Evolutionary conservation across 2,113 vertebrate genomes (phyloP).

Genomic region (Cottus gobio): DNA sequence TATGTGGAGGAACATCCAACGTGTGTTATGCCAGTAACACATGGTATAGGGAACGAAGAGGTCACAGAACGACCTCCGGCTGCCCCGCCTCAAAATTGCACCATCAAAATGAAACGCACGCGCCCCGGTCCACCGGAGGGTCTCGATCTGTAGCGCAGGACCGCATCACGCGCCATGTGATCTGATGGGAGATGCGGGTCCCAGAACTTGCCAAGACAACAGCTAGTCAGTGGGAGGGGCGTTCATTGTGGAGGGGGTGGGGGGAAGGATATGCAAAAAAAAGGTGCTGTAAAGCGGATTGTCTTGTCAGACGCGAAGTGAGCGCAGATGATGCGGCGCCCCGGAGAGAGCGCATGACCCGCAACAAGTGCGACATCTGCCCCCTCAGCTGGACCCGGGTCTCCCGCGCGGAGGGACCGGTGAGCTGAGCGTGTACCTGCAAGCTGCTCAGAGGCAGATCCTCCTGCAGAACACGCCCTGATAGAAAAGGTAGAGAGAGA

Average conservation of each 20-base stretch:
- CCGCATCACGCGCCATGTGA: neutral
- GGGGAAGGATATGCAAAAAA: neutral
- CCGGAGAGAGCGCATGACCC: neutral
- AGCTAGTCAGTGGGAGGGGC: conserved; percentile 35
- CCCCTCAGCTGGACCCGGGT: neutral
- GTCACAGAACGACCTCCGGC: no score
- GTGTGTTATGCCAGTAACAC: neutral
- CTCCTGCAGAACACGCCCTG: conserved; percentile 82
- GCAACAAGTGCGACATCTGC: neutral
- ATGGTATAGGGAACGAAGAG: neutral
- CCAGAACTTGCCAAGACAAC: neutral
- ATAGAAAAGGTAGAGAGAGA: conserved; percentile 63
- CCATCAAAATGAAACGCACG: neutral
- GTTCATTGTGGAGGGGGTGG: neutral
- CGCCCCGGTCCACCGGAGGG: neutral
- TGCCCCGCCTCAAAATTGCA: neutral
- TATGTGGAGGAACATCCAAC: neutral
- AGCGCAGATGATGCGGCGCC: neutral
- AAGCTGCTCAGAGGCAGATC: conserved; percentile 50
- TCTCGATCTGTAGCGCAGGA: no score
- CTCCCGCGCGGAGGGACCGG: neutral
- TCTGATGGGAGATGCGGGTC: neutral
- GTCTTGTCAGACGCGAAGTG: conserved; percentile 10
- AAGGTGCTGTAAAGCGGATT: neutral
- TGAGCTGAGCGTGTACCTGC: conserved; percentile 58